Evolutionary conservation across 1,140 invertebrate species (phyloP).

Genomic region (Propsilocerus akamusi): DNA sequence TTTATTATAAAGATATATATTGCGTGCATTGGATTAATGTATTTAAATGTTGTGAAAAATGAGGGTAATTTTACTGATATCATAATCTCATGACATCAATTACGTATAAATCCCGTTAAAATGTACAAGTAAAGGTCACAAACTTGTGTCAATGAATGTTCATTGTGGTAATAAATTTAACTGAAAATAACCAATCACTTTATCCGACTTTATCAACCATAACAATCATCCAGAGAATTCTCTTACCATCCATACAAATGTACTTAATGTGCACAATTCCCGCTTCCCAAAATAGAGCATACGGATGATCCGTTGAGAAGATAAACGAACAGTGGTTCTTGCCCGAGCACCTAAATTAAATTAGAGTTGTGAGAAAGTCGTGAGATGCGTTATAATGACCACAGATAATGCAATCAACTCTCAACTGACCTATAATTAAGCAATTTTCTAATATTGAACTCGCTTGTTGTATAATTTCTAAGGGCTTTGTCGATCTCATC

Average conservation of each 20-base stretch:
- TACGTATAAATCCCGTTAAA: too few species aligned
- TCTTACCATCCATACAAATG: constrained; percentile 36
- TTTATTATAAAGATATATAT: too few species aligned
- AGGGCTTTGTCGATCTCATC: constrained; percentile 2
- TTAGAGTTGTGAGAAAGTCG: background rate
- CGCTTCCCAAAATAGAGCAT: constrained; percentile 25
- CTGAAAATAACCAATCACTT: too few species aligned
- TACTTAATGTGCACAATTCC: constrained; percentile 35
- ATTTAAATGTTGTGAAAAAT: too few species aligned
- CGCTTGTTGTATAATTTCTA: background rate
- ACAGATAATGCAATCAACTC: background rate
- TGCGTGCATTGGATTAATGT: too few species aligned
- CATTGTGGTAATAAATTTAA: too few species aligned
- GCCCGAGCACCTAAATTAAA: constrained; percentile 34
- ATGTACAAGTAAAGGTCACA: too few species aligned
- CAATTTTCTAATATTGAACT: constrained; percentile 7
- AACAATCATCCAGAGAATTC: too few species aligned
- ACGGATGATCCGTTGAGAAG: constrained; percentile 28
- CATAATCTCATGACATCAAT: too few species aligned
- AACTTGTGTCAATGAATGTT: too few species aligned
- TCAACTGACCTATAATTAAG: constrained; percentile 7
- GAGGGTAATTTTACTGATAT: too few species aligned
- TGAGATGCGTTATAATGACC: background rate
- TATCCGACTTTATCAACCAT: too few species aligned
- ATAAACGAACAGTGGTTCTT: constrained; percentile 38